A percentile compares a stretch with the other conserved stretches of the same genome.
phyloP scores from a whole-genome alignment of 2,113 vertebrate genomes.

The Rynchops niger region DNA sequence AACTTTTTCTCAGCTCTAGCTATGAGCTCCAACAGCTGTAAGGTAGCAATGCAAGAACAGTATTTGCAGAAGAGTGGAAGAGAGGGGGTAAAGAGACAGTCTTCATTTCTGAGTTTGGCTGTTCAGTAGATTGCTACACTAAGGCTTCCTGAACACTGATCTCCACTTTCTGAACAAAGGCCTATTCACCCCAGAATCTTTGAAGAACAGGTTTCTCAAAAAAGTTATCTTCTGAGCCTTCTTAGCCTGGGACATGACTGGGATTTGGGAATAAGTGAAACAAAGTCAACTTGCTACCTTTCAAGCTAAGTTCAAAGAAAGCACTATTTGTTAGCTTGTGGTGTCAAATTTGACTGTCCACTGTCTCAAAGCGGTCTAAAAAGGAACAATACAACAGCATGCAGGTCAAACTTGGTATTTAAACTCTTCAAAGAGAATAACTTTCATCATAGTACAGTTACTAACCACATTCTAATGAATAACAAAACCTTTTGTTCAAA shows the following conservation, averaged over 20 bases:
- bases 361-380: background rate
- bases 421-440: background rate
- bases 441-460: background rate
- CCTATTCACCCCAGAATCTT: background rate
- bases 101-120: background rate
- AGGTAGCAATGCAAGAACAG: background rate
- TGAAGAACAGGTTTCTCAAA: background rate
- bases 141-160: background rate
- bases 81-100: background rate
- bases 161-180: background rate
- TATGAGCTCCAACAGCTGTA: background rate
- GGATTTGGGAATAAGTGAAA: background rate
- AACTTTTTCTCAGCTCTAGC: background rate
- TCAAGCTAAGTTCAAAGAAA: background rate
- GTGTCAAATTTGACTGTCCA: background rate
- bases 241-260: background rate
- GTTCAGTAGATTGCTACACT: background rate
- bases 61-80: background rate
- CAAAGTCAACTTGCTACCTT: background rate
- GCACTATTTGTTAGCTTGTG: background rate
- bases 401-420: background rate
- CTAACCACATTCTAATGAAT: background rate
- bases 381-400: background rate
- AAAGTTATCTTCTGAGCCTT: background rate
- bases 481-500: background rate